phyloP scores from a whole-genome alignment of 2,797 vertebrate species.

The Ctenopoma kingsleyae region DNA sequence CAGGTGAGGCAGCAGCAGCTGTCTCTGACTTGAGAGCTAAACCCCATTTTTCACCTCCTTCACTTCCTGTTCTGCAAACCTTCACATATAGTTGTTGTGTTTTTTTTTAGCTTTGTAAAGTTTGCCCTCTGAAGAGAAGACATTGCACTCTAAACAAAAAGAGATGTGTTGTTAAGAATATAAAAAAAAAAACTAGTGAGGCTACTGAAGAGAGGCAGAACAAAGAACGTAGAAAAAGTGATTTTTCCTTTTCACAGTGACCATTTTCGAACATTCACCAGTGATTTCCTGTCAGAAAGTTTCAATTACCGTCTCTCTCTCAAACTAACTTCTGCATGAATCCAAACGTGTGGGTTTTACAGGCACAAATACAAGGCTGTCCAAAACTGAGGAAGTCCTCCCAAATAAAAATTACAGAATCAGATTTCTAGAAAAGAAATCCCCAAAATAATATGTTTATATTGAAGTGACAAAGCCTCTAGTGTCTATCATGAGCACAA shows the following conservation, averaged over 20 bases:
- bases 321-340: conserved; percentile 18
- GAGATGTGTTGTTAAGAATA: conserved; percentile 1
- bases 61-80: conserved; percentile 43
- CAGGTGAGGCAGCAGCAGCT: conserved; percentile 33
- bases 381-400: not conserved
- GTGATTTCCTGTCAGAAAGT: conserved; percentile 40
- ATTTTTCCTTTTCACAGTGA: conserved; percentile 5
- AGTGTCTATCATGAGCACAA: not conserved
- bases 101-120: conserved; percentile 58
- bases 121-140: conserved; percentile 45
- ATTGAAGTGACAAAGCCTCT: not conserved
- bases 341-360: not conserved
- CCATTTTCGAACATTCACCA: conserved; percentile 32
- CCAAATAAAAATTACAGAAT: not conserved
- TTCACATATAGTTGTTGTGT: conserved; percentile 13
- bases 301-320: not conserved
- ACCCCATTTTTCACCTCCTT: conserved; percentile 24
- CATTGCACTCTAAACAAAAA: conserved; percentile 9
- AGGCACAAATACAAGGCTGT: not conserved
- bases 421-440: not conserved
- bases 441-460: not conserved
- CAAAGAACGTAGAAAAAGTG: not conserved
- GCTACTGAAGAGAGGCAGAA: not conserved
- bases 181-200: conserved; percentile 15
- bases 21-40: conserved; percentile 45